These are phyloP conservation scores for Mactra quadrangularis DNA, from an alignment of 1,140 invertebrate species.

Conservation along the genomic window DNA sequence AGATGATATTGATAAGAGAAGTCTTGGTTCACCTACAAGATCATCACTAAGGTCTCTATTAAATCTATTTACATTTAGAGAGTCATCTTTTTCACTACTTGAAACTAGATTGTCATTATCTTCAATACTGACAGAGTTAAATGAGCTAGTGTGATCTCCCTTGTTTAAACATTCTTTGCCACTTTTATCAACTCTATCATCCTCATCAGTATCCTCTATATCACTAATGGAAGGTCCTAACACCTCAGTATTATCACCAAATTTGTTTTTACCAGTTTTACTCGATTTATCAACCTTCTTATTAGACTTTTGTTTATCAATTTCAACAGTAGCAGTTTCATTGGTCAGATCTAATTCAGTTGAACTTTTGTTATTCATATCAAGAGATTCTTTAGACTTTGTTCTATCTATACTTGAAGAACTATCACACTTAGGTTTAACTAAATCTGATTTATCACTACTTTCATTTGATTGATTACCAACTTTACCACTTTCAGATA, in stretches of 20 bases:
- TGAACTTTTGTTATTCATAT: neutral
- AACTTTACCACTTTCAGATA: too few relatives aligned
- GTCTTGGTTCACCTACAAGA: neutral
- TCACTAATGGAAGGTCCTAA: neutral
- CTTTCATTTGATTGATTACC: too few relatives aligned
- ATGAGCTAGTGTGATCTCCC: too few relatives aligned
- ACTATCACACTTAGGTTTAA: too few relatives aligned
- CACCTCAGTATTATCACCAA: neutral
- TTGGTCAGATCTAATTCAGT: neutral
- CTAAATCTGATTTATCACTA: too few relatives aligned
- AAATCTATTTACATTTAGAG: neutral
- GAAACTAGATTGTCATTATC: neutral
- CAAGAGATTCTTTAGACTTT: neutral
- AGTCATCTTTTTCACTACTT: neutral
- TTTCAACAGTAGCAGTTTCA: neutral
- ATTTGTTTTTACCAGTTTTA: slow-evolving; percentile 1
- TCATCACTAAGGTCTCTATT: neutral
- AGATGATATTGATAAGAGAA: slow-evolving; percentile 12
- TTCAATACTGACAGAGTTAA: neutral
- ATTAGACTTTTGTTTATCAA: too few relatives aligned
- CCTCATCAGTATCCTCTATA: slow-evolving; percentile 15
- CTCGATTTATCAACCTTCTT: too few relatives aligned
- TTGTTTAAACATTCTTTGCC: neutral
- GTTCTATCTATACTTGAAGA: neutral
- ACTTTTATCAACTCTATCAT: neutral